Conservation (phyloP, 30 jellyfish, hydroid and myxozoan genomes). For the Phacellophora camtschatica region DNA sequence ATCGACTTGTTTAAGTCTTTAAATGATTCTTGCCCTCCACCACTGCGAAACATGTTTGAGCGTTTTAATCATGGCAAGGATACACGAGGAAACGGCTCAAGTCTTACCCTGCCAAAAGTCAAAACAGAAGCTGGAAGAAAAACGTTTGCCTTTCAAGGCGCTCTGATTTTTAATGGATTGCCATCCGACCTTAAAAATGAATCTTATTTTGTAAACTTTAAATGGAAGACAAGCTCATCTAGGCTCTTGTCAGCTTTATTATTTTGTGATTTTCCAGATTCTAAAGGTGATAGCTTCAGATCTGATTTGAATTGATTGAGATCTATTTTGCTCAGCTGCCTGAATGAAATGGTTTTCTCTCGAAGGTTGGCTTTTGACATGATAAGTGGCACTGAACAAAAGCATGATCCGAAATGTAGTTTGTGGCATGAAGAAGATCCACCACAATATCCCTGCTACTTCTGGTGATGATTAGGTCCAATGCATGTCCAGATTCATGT, state of each 20-base stretch:
- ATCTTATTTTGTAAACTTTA: too few relatives aligned
- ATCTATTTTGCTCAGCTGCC: neutral
- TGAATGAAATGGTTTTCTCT: neutral
- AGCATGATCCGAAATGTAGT: slow-evolving; percentile 1
- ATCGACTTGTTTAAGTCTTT: too few relatives aligned
- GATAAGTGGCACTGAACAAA: slow-evolving; percentile 24
- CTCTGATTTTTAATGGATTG: too few relatives aligned
- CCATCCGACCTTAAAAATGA: too few relatives aligned
- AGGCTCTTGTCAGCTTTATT: neutral
- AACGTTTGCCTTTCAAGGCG: too few relatives aligned
- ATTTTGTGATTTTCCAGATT: neutral
- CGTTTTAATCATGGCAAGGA: too few relatives aligned
- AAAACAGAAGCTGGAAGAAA: too few relatives aligned
- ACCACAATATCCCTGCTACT: neutral
- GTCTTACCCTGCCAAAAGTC: too few relatives aligned
- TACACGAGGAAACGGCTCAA: too few relatives aligned
- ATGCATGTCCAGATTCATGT: slow-evolving; percentile 11
- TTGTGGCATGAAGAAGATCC: neutral
- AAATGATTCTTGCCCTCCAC: too few relatives aligned
- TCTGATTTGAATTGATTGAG: neutral
- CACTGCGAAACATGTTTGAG: too few relatives aligned
- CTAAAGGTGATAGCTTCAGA: neutral
- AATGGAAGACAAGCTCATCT: neutral
- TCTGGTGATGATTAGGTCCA: slow-evolving; percentile 22
- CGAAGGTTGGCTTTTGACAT: slow-evolving; percentile 13